Percentiles rank a stretch among this genome's conserved stretches.
Conservation (phyloP, 2,797 vertebrate species). For the Meda fulgida region DNA sequence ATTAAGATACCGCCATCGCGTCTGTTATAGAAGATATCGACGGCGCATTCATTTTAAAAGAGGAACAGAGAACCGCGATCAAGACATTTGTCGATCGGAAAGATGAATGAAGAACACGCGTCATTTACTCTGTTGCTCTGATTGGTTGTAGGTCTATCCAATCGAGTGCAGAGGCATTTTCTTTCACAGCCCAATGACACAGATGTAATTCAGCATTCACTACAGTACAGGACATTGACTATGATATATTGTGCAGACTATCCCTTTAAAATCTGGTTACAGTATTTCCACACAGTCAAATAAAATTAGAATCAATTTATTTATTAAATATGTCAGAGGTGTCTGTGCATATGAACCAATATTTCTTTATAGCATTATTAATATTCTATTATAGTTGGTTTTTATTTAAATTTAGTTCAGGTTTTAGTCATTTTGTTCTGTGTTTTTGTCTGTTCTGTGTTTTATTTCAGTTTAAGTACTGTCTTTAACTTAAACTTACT, state of each 20-base stretch:
- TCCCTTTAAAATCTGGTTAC: not conserved
- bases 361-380: not conserved
- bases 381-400: not conserved
- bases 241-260: not conserved
- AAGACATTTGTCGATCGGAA: too few relatives aligned
- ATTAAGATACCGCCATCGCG: too few relatives aligned
- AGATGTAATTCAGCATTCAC: not conserved
- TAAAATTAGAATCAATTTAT: rapidly evolving
- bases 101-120: too few relatives aligned
- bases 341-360: not conserved
- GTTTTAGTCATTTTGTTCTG: not conserved
- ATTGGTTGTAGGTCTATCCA: too few relatives aligned
- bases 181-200: too few relatives aligned
- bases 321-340: not conserved
- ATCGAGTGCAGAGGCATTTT: too few relatives aligned
- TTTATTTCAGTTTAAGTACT: not conserved
- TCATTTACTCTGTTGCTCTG: too few relatives aligned
- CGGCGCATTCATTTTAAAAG: too few relatives aligned
- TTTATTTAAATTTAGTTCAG: not conserved
- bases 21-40: too few relatives aligned
- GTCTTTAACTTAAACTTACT: not conserved
- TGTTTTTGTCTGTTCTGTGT: not conserved
- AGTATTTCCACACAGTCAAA: not conserved
- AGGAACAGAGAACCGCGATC: too few relatives aligned
- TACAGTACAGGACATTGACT: not conserved